phyloP scores from a whole-genome alignment of 2,113 vertebrate genomes.

The Eubucco bourcierii region DNA sequence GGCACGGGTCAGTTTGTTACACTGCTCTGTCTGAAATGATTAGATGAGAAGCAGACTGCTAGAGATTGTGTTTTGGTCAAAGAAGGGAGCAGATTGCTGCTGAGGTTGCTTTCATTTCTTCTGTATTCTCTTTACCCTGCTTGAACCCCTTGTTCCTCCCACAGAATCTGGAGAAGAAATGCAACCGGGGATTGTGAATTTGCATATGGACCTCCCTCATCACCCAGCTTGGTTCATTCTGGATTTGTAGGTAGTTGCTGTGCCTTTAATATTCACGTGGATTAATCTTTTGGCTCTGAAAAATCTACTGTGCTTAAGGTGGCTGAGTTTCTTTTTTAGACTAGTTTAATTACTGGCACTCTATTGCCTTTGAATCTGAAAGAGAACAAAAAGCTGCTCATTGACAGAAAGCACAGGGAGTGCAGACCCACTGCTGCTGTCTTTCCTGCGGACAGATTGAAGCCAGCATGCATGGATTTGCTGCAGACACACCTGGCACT shows the following conservation, averaged over 20 bases:
- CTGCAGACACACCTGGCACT: neutral
- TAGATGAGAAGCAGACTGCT: neutral
- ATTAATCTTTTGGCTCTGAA: neutral
- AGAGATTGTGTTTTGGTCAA: neutral
- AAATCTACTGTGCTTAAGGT: neutral
- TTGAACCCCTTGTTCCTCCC: neutral
- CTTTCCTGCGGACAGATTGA: neutral
- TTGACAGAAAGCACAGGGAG: neutral
- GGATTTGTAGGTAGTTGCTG: neutral
- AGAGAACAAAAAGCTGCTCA: neutral
- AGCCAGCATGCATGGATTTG: neutral
- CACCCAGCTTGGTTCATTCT: neutral
- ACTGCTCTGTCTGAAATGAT: neutral
- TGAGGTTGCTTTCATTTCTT: neutral
- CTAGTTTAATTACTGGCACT: neutral
- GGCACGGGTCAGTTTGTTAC: neutral
- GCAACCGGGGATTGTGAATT: neutral
- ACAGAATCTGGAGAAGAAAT: fast-evolving
- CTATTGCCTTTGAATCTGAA: neutral
- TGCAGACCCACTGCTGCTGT: fast-evolving
- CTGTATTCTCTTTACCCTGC: neutral
- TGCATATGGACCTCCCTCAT: fast-evolving
- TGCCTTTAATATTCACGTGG: neutral
- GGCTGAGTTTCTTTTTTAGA: neutral
- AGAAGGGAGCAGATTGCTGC: neutral